A percentile compares a stretch with the other conserved stretches of the same genome.
phyloP scores from a whole-genome alignment of 2,113 vertebrate species.

The Phaethornis superciliosus region DNA sequence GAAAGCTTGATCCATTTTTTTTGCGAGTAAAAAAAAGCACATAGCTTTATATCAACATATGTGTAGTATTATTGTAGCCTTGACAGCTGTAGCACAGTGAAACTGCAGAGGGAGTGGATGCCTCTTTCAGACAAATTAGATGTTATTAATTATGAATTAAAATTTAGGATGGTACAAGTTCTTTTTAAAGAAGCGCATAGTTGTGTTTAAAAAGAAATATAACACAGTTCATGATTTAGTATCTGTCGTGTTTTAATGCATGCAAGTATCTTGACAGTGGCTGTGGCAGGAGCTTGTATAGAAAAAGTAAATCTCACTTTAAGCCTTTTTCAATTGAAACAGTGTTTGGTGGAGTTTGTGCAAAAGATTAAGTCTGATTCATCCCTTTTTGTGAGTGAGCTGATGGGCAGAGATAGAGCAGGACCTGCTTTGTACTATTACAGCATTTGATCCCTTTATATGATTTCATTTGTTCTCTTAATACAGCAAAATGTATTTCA shows the following conservation, averaged over 20 bases:
- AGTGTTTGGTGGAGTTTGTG: neutral
- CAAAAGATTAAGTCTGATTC: neutral
- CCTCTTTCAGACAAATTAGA: neutral
- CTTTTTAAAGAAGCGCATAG: neutral
- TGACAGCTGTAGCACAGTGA: neutral
- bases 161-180: neutral
- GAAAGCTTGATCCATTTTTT: neutral
- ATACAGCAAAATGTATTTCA: neutral
- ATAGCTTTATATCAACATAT: neutral
- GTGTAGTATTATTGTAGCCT: neutral
- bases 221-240: neutral
- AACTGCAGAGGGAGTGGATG: neutral
- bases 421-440: neutral
- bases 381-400: neutral
- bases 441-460: neutral
- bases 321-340: slow-evolving; percentile 39
- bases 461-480: slow-evolving; percentile 3
- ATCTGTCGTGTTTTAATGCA: neutral
- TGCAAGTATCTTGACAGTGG: neutral
- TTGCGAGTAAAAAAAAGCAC: neutral
- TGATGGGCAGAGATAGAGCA: neutral
- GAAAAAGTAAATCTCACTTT: slow-evolving; percentile 8
- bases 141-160: neutral
- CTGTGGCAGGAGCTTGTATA: neutral
- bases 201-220: neutral